Percentiles rank a stretch among this genome's conserved stretches.
These are phyloP conservation scores for Panurus biarmicus DNA, from an alignment of 2,113 vertebrate species.

Conservation along the genomic window DNA sequence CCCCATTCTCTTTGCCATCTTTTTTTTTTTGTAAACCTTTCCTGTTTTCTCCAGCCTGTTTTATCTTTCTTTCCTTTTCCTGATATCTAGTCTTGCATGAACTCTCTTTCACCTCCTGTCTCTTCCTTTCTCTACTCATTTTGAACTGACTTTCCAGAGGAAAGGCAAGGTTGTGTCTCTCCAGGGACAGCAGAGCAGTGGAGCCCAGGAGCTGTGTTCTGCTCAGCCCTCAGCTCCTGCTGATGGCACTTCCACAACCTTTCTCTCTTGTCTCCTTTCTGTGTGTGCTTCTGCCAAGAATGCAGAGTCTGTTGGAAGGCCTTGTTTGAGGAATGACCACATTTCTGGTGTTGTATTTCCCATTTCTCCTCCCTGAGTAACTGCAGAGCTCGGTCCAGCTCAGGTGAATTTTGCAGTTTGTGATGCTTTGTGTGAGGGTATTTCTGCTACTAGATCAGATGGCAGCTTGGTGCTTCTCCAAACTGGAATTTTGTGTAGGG, in stretches of 20 bases:
- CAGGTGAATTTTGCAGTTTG: neutral
- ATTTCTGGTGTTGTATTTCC: neutral
- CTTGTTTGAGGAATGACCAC: neutral
- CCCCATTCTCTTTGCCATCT: neutral
- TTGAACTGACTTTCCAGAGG: neutral
- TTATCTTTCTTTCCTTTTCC: neutral
- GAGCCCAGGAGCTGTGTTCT: accelerated
- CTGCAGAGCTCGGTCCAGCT: accelerated
- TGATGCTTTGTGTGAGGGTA: neutral
- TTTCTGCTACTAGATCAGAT: neutral
- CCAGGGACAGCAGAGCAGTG: neutral
- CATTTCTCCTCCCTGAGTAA: neutral
- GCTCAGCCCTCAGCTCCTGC: neutral
- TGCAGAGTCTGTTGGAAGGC: neutral
- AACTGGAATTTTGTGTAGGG: neutral
- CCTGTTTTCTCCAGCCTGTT: neutral
- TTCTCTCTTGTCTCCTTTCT: neutral
- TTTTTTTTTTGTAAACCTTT: neutral
- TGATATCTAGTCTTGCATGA: neutral
- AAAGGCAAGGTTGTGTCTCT: neutral
- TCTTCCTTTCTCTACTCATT: neutral
- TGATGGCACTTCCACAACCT: neutral
- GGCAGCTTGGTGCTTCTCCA: neutral
- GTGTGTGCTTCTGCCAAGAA: neutral
- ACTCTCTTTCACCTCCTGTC: neutral